These are phyloP conservation scores for Mythimna impura DNA, from an alignment of 2,888 invertebrate genomes.

Conservation along the genomic window DNA sequence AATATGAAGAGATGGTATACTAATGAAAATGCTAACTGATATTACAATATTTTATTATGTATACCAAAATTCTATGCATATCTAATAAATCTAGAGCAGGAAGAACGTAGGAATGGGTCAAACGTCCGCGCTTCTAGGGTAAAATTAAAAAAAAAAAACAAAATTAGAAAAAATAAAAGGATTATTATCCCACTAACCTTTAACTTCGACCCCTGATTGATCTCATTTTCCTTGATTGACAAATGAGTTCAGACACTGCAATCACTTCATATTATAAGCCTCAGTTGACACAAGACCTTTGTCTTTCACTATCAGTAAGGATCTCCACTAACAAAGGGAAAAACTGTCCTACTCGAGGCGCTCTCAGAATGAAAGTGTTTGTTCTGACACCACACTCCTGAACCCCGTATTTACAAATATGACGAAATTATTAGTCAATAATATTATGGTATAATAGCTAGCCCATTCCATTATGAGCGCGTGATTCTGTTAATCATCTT, in stretches of 20 bases:
- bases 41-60: too few relatives aligned
- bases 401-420: conserved; percentile 77
- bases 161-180: background rate
- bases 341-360: conserved; percentile 35
- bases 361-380: conserved; percentile 35
- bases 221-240: conserved; percentile 64
- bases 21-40: too few relatives aligned
- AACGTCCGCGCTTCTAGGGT: too few relatives aligned
- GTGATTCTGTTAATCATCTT: conserved; percentile 58
- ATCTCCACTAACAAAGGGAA: conserved; percentile 46
- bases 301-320: conserved; percentile 50
- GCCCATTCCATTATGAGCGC: conserved; percentile 51
- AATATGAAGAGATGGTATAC: too few relatives aligned
- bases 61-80: too few relatives aligned
- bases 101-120: too few relatives aligned
- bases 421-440: conserved; percentile 70
- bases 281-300: conserved; percentile 52
- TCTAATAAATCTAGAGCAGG: too few relatives aligned
- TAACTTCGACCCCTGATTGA: conserved; percentile 65
- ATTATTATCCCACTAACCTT: conserved; percentile 55
- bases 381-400: conserved; percentile 65
- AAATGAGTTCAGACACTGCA: conserved; percentile 71
- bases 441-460: conserved; percentile 67
- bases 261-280: conserved; percentile 68
- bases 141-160: background rate